phyloP scores from a whole-genome alignment of 64 coral and sea anemone species.

The Hydrozoanthus tunicans region DNA sequence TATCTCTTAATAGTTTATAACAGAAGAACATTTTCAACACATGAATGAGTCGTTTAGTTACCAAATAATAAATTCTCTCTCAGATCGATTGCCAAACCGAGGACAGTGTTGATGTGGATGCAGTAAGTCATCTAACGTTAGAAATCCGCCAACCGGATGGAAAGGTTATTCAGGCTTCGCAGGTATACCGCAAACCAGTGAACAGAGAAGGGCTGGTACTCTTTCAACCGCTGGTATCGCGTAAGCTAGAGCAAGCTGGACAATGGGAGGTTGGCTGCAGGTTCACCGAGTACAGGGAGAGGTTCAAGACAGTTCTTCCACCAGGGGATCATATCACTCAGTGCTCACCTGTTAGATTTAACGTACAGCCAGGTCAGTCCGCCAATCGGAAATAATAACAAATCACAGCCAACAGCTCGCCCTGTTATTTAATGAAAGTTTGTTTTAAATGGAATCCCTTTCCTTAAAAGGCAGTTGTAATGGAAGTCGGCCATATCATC shows the following conservation, averaged over 20 bases:
- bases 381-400: background rate
- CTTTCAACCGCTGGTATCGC: constrained; percentile 49
- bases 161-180: background rate
- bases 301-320: constrained; percentile 66
- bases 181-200: constrained; percentile 79
- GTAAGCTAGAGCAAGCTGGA: constrained; percentile 58
- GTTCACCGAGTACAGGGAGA: constrained; percentile 76
- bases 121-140: constrained; percentile 60
- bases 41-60: no score
- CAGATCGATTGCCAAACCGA: constrained; percentile 79
- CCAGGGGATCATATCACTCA: constrained; percentile 59
- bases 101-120: constrained; percentile 74
- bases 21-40: no score
- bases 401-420: no score
- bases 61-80: background rate
- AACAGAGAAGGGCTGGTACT: constrained; percentile 60
- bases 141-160: constrained; percentile 57
- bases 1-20: no score
- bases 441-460: no score
- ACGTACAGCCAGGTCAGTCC: constrained; percentile 53
- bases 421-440: no score
- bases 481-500: no score
- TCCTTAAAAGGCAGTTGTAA: no score
- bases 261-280: constrained; percentile 65
- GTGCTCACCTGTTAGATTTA: constrained; percentile 65